Evolutionary conservation across 2,113 vertebrate species (phyloP).

Genomic region (Spermophilus dauricus): DNA sequence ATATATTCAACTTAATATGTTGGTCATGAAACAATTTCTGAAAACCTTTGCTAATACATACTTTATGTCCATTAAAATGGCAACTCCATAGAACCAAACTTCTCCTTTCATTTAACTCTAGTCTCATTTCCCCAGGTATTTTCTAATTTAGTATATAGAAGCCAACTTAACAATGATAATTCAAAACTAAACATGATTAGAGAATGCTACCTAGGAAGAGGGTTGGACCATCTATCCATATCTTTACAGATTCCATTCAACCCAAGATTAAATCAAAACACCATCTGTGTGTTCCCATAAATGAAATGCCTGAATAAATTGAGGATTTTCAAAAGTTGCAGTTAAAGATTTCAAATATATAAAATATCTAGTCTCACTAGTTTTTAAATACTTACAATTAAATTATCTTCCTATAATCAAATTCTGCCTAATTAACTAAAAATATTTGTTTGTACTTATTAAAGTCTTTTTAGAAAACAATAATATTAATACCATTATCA

Average conservation of each 20-base stretch:
- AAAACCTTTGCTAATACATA: background rate
- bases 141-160: conserved; percentile 1
- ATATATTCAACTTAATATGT: background rate
- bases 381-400: conserved; percentile 15
- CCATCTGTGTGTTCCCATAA: background rate
- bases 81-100: background rate
- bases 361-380: background rate
- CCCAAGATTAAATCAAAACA: background rate
- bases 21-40: conserved; percentile 21
- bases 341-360: background rate
- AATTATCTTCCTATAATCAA: background rate
- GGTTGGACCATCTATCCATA: background rate
- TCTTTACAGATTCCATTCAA: background rate
- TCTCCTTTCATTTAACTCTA: background rate
- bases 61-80: background rate
- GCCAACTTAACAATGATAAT: background rate
- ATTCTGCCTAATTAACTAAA: background rate
- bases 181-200: background rate
- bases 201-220: background rate
- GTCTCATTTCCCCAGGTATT: background rate
- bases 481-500: background rate
- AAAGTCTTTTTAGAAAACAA: background rate
- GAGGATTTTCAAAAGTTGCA: background rate
- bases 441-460: background rate
- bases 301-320: background rate